Percentiles rank a stretch among this genome's conserved stretches.
Evolutionary conservation across 35 echinoderm and acorn worm species (phyloP).

Genomic region (Lytechinus pictus): DNA sequence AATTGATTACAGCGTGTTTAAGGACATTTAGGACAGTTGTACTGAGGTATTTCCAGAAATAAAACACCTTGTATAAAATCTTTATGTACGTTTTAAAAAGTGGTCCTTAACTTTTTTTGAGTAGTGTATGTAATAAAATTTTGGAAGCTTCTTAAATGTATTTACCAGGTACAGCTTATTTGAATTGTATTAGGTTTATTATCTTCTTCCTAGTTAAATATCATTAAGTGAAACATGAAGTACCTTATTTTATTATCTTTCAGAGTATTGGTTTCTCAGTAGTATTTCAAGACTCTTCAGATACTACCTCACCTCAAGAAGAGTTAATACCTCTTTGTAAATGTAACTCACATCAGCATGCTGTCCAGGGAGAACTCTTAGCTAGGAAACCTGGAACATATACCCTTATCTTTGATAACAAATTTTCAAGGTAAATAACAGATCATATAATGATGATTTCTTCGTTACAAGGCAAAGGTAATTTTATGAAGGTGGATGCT

Average conservation of each 20-base stretch:
- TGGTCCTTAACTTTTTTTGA: too few species aligned
- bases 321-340: constrained; percentile 85
- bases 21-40: too few species aligned
- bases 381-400: constrained; percentile 86
- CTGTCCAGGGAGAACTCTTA: constrained; percentile 87
- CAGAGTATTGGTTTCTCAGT: constrained; percentile 92
- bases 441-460: too few species aligned
- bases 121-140: too few species aligned
- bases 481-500: too few species aligned
- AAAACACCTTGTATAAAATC: too few species aligned
- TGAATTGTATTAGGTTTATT: neutral
- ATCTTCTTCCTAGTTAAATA: neutral
- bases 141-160: too few species aligned
- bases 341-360: constrained; percentile 90
- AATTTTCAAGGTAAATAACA: constrained; percentile 82
- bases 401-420: constrained; percentile 95
- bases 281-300: constrained; percentile 57
- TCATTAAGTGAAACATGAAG: neutral
- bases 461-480: too few species aligned
- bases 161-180: neutral
- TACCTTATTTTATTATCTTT: neutral
- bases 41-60: too few species aligned
- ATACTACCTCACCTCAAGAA: neutral
- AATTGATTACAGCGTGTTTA: too few species aligned
- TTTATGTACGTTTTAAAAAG: too few species aligned